A percentile compares a stretch with the other conserved stretches of the same genome.
These are phyloP conservation scores for Cydia fagiglandana DNA, from an alignment of 1,140 invertebrate genomes.

Conservation along the genomic window DNA sequence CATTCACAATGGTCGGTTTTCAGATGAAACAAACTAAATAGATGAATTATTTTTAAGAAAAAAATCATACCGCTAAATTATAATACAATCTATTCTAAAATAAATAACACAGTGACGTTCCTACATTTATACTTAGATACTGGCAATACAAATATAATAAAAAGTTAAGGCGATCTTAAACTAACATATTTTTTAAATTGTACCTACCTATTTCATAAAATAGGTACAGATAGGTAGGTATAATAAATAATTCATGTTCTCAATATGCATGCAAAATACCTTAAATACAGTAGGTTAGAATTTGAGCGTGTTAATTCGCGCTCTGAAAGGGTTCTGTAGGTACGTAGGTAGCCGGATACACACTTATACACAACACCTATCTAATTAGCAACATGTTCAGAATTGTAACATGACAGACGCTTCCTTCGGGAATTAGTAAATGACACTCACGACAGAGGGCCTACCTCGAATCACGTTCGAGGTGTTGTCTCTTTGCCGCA, in stretches of 20 bases:
- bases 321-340: too few species aligned
- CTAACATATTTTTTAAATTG: background rate
- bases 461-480: too few species aligned
- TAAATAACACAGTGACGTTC: slow-evolving; percentile 62
- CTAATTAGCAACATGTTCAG: too few species aligned
- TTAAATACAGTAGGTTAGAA: background rate
- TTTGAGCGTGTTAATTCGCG: too few species aligned
- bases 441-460: too few species aligned
- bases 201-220: background rate
- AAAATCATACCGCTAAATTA: background rate
- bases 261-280: slow-evolving; percentile 14
- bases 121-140: slow-evolving; percentile 16
- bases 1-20: slow-evolving; percentile 63
- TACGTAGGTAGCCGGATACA: too few species aligned
- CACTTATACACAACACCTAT: too few species aligned
- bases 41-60: background rate
- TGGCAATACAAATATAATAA: background rate
- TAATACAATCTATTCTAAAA: slow-evolving; percentile 46
- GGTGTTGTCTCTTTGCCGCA: too few species aligned
- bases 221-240: background rate
- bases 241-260: background rate
- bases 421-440: too few species aligned
- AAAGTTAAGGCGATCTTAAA: background rate
- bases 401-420: too few species aligned
- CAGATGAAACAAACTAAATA: slow-evolving; percentile 39